phyloP scores from a whole-genome alignment of 2,113 vertebrate genomes.

The Choloepus hoffmanni region DNA sequence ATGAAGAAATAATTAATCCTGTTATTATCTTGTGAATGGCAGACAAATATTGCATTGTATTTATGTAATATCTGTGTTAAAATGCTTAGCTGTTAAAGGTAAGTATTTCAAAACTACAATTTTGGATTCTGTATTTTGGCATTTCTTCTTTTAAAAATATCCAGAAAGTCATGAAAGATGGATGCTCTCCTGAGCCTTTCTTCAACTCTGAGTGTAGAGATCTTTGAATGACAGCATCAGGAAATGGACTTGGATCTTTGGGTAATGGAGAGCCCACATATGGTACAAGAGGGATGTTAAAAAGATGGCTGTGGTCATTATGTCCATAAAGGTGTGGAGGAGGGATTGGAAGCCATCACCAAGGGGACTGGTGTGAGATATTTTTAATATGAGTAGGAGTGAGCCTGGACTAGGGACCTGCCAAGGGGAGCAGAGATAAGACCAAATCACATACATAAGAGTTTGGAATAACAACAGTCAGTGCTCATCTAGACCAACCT shows the following conservation, averaged over 20 bases:
- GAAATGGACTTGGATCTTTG: slow-evolving; percentile 28
- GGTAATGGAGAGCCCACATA: not conserved
- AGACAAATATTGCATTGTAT: not conserved
- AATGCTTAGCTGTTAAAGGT: slow-evolving; percentile 48
- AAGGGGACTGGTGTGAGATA: not conserved
- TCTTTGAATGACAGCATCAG: slow-evolving; percentile 47
- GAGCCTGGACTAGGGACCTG: not conserved
- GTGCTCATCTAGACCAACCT: not conserved
- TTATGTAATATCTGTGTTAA: slow-evolving; percentile 19
- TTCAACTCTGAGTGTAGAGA: not conserved
- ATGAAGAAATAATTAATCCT: slow-evolving; percentile 26
- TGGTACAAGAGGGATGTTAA: not conserved
- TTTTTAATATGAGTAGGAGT: not conserved
- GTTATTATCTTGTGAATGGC: slow-evolving; percentile 26
- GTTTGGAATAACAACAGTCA: slow-evolving; percentile 27
- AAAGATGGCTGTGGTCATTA: slow-evolving; percentile 22
- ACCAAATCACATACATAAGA: not conserved
- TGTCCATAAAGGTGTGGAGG: not conserved
- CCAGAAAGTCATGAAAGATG: slow-evolving; percentile 30
- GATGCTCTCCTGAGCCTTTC: not conserved
- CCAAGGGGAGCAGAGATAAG: not conserved
- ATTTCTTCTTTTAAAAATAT: slow-evolving; percentile 46
- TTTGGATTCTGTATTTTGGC: slow-evolving; percentile 49
- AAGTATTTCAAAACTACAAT: slow-evolving; percentile 57
- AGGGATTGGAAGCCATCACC: not conserved